These are phyloP conservation scores for Schizopygopsis pylzovi DNA, from an alignment of 2,797 vertebrate genomes.

Conservation along the genomic window DNA sequence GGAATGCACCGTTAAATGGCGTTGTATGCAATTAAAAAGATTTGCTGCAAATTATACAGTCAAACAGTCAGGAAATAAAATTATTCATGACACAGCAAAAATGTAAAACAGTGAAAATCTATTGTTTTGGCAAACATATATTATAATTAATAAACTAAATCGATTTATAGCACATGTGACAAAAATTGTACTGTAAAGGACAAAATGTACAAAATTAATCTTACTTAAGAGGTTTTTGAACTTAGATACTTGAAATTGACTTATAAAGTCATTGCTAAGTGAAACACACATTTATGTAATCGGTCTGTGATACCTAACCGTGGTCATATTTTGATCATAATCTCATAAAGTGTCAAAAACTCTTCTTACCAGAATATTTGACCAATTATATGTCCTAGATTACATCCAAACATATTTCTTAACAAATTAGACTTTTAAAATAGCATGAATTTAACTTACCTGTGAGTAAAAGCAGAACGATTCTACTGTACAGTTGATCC, in stretches of 20 bases:
- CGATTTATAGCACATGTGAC: neutral
- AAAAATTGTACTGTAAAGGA: neutral
- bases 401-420: neutral
- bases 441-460: constrained; percentile 37
- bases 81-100: no score
- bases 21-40: no score
- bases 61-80: no score
- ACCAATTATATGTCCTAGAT: no score
- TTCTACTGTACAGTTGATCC: constrained; percentile 7
- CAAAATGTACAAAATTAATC: no score
- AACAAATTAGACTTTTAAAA: neutral
- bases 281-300: neutral
- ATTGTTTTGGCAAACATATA: neutral
- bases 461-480: constrained; percentile 41
- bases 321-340: neutral
- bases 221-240: neutral
- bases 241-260: neutral
- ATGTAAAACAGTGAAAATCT: no score
- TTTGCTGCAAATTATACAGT: no score
- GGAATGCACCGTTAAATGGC: no score
- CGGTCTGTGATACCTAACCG: neutral
- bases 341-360: neutral
- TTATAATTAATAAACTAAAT: neutral
- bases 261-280: neutral
- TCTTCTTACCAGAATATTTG: neutral